Evolutionary conservation across 2,113 vertebrate genomes (phyloP).

Genomic region (Muntiacus reevesi): DNA sequence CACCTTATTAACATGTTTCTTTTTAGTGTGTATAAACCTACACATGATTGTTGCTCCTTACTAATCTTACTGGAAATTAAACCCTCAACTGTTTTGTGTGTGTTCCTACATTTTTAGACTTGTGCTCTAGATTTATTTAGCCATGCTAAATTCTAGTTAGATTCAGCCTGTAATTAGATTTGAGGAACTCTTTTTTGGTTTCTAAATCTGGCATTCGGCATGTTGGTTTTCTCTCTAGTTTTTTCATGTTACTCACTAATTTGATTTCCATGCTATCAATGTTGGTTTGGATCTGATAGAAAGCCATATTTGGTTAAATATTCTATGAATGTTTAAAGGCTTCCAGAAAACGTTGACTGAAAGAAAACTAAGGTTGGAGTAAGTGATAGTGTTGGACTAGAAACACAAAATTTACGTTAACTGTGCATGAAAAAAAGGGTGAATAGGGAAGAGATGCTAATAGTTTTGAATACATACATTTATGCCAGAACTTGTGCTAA

Average conservation of each 20-base stretch:
- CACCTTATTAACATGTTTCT: not conserved
- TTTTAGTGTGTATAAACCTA: not conserved
- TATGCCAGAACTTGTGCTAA: not conserved
- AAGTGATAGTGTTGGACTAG: not conserved
- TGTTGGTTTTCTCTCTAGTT: not conserved
- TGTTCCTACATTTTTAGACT: not conserved
- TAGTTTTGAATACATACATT: not conserved
- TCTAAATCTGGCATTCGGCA: not conserved
- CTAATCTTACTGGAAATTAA: not conserved
- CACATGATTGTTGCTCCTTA: not conserved
- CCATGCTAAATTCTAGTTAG: not conserved
- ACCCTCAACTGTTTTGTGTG: not conserved
- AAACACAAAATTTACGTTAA: not conserved
- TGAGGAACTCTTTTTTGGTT: not conserved
- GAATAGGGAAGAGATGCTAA: not conserved
- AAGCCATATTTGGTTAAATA: not conserved
- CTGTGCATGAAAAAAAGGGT: not conserved
- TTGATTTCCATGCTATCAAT: not conserved
- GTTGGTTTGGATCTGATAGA: not conserved
- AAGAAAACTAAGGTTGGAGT: not conserved
- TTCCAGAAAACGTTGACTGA: not conserved
- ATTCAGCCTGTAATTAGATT: not conserved
- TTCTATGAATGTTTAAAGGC: not conserved
- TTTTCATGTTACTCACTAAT: not conserved
- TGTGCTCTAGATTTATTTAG: not conserved